Conservation (phyloP, 2,113 vertebrate species). For the Pollimyrus isidori region DNA sequence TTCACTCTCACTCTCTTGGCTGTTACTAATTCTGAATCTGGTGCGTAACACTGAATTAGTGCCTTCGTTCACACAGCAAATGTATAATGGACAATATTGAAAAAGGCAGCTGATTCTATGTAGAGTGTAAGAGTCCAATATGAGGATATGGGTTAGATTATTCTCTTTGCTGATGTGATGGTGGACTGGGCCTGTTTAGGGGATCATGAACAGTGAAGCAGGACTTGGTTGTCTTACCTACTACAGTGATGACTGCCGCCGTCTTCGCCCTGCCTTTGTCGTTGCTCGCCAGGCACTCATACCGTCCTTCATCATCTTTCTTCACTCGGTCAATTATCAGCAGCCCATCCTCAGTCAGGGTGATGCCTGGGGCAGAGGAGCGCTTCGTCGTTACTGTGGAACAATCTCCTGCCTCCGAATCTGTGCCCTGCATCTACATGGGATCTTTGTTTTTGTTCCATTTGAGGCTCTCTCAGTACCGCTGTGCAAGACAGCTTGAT, state of each 20-base stretch:
- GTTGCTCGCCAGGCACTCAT: constrained; percentile 73
- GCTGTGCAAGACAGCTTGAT: background rate
- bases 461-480: background rate
- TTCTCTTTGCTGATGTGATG: background rate
- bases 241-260: constrained; percentile 67
- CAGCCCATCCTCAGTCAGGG: constrained; percentile 57
- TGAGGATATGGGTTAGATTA: background rate
- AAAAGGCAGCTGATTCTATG: background rate
- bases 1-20: constrained; percentile 39
- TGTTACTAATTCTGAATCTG: constrained; percentile 35
- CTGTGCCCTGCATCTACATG: background rate
- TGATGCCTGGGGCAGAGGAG: constrained; percentile 64
- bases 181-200: background rate
- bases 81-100: background rate
- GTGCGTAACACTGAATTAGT: constrained; percentile 15
- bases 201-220: background rate
- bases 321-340: constrained; percentile 80
- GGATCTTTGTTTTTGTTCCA: background rate
- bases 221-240: constrained; percentile 58
- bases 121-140: background rate
- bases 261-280: constrained; percentile 65
- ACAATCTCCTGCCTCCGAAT: background rate
- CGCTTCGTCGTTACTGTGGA: background rate
- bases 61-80: background rate
- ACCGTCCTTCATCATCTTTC: constrained; percentile 82